Evolutionary conservation across 2,888 invertebrate genomes (phyloP), one percentile per base, ranked within the genome.

Genomic region (Nipponacmea schrenckii): DNA sequence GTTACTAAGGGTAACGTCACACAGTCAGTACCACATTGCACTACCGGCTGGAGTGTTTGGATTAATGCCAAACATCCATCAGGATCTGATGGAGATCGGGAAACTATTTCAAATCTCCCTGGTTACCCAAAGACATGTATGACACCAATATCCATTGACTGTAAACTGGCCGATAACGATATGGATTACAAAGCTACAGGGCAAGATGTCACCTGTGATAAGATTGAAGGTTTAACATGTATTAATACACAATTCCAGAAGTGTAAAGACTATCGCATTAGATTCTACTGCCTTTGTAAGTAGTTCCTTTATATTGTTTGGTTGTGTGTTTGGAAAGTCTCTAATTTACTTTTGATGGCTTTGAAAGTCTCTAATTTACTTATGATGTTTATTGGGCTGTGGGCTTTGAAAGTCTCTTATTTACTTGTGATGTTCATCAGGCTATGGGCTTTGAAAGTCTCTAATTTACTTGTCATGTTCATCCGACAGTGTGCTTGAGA

Each of bases 171-270:
- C 3, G 74, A 75, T 17, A 80, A 81, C 4, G 77, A 79, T 12
- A 76, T 79, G 63, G 68, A 76, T 12, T 84, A 79, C 68, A 76
- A 74, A 5, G 71, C 70, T 4, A 81, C 83, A 10, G 83, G 84
- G 17, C 85, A 87, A 70, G 78, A 79, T 67, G 81, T 83, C 0
- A 75, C 69, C 15, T 87, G 87, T 73, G 81, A 84, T 69, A 85
- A 94, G 72, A 24, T 56, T 24, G 90, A 91, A 17, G 96, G 96
- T 0, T 90, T 96, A 0, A 88, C 92, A 7, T 96, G 96, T 84
- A 89, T 87, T 70, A 89, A 85, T 71, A 80, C 77, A 5, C 76
- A 77, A 7, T 77, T 78, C 31, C 79, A 81, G 71, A 78, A 68
- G 15, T 88, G 88, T 73, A 70, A 79, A 15, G 86, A 88, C 71